Evolutionary conservation across 1,140 invertebrate genomes (phyloP), one percentile per base, ranked within the genome.

Genomic region (Hycleus cichorii): DNA sequence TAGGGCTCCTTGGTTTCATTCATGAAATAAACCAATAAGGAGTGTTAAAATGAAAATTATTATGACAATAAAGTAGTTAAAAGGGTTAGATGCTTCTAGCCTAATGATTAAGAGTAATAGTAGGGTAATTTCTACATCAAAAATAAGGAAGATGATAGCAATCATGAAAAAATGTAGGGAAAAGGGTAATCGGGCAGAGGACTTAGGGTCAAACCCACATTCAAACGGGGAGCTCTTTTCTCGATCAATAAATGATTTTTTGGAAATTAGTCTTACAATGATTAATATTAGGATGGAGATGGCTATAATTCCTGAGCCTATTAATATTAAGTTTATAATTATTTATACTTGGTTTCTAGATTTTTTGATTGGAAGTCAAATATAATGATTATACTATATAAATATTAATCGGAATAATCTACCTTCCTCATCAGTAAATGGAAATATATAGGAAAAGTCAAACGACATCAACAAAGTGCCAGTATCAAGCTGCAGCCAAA

Each of bases 121-220:
- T 69, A 83, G 62, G 24, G 76, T 71, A 74, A 83, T 80, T 80
- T 83, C 81, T 58, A 83, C 72, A 78, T 82, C 80, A 78, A 83
- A 83, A 77, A 83, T 81, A 77, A 83, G 76, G 42, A 53, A 53
- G 32, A 48, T 48, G 0, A 73, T 18, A 0, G 76, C 72, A 69
- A 83, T 81, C 73, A 81, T 70, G 74, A 77, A 83, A 72, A 83
- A 83, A 72, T 79, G 79, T 58, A 81, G 49, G 6, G 78, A 80
- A 69, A 83, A 84, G 10, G 80, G 79, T 58, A 80, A 58, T 27
- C 79, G 79, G 10, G 75, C 66, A 7, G 70, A 76, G 0, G 51
- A 47, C 70, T 32, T 32, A 54, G 78, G 76, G 18, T 81, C 76
- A 76, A 84, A 84, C 69, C 81, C 81, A 75, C 81, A 83, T 78